Percentiles rank a stretch among this genome's conserved stretches.
phyloP scores from a whole-genome alignment of 2,113 vertebrate genomes.

The Tricholaema leucomelas region DNA sequence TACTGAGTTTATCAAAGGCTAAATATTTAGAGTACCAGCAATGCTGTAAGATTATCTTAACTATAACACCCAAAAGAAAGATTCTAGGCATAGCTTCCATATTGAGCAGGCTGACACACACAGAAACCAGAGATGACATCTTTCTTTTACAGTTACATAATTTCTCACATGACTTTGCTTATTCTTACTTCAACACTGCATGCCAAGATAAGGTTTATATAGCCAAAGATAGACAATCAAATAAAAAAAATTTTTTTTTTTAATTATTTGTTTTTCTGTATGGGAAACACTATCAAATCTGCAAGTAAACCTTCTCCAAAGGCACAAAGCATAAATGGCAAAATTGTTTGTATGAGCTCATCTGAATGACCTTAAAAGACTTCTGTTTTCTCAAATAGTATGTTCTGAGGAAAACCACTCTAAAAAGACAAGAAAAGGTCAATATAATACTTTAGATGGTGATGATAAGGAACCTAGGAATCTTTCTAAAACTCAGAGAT shows the following conservation, averaged over 20 bases:
- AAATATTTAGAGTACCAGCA: neutral
- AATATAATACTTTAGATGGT: neutral
- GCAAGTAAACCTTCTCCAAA: neutral
- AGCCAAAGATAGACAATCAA: neutral
- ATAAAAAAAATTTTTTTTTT: neutral
- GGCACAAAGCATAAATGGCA: neutral
- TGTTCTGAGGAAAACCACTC: neutral
- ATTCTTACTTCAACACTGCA: neutral
- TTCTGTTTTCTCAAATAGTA: neutral
- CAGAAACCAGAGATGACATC: neutral
- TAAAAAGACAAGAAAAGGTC: neutral
- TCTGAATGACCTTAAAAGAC: neutral
- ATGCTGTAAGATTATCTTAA: neutral
- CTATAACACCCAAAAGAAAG: neutral
- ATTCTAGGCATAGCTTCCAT: neutral
- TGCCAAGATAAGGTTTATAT: neutral
- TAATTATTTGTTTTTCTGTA: neutral
- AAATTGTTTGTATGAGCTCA: neutral
- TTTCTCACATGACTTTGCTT: neutral
- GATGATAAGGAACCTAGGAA: neutral
- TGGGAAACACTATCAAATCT: neutral
- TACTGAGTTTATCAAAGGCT: neutral
- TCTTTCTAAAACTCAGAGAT: neutral
- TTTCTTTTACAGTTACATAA: neutral
- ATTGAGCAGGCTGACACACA: rapidly evolving